Conservation (phyloP, 2,888 invertebrate genomes). For the Lymantria monacha region DNA sequence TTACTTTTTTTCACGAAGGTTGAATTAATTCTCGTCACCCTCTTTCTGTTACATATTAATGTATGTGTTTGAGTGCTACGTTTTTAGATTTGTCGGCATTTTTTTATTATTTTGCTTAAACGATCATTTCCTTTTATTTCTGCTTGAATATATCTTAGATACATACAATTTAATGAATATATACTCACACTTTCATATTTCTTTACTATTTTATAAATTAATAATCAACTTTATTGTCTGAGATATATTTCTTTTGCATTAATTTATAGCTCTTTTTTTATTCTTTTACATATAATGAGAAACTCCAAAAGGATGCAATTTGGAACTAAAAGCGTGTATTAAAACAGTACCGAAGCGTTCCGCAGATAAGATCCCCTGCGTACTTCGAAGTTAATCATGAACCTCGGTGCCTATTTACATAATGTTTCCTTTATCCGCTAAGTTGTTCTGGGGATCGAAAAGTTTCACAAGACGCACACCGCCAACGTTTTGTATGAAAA, state of each 20-base stretch:
- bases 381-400: constrained; percentile 68
- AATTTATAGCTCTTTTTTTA: no score
- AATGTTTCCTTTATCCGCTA: constrained; percentile 65
- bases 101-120: constrained; percentile 11
- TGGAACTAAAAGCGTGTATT: constrained; percentile 36
- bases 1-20: constrained; percentile 19
- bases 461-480: constrained; percentile 43
- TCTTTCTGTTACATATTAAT: constrained; percentile 35
- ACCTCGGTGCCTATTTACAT: constrained; percentile 69
- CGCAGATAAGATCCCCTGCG: constrained; percentile 48
- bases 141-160: no score
- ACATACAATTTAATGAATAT: no score
- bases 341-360: constrained; percentile 36
- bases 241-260: no score
- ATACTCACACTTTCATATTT: no score
- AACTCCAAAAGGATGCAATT: constrained; percentile 19
- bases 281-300: not conserved
- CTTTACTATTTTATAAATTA: no score
- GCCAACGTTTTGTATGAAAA: constrained; percentile 37
- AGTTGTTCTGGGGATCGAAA: constrained; percentile 56
- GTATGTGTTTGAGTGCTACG: constrained; percentile 23
- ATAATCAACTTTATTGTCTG: no score
- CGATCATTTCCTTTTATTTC: not conserved
- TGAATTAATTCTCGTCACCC: constrained; percentile 30
- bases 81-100: constrained; percentile 24